phyloP scores from a whole-genome alignment of 1,140 invertebrate genomes.

The Macrostomum lignano region DNA sequence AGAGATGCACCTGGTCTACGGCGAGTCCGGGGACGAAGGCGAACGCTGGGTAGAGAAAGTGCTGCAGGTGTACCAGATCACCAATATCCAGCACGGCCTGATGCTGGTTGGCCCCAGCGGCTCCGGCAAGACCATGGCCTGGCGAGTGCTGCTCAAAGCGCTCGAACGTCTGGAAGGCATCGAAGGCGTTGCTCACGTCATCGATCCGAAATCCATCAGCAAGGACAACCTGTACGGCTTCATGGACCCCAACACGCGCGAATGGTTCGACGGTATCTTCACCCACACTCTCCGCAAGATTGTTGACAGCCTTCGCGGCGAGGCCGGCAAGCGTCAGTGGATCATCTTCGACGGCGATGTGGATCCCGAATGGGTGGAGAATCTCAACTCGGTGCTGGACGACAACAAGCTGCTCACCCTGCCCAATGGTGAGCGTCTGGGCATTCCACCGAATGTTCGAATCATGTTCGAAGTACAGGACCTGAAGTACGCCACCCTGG shows the following conservation, averaged over 20 bases:
- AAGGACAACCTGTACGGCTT: constrained; percentile 93
- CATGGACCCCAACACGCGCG: constrained; percentile 84
- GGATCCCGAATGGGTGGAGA: constrained; percentile 93
- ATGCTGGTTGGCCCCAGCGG: constrained; percentile 99
- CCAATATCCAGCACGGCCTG: constrained; percentile 82
- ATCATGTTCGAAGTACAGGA: constrained; percentile 99
- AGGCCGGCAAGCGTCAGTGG: constrained; percentile 94
- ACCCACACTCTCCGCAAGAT: constrained; percentile 83
- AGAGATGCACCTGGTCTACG: constrained; percentile 71
- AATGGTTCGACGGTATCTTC: constrained; percentile 97
- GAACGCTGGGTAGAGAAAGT: constrained; percentile 46
- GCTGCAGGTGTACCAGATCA: constrained; percentile 91
- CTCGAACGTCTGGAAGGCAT: constrained; percentile 66
- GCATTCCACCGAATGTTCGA: constrained; percentile 83
- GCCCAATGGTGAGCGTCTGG: constrained; percentile 88
- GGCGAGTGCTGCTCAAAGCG: constrained; percentile 75
- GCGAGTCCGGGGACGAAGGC: constrained; percentile 53
- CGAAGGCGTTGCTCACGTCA: constrained; percentile 90
- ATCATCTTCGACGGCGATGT: constrained; percentile 97
- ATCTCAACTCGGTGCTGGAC: constrained; percentile 84
- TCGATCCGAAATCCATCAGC: constrained; percentile 81
- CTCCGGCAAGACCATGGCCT: constrained; percentile 83
- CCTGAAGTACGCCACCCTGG: constrained; percentile 81
- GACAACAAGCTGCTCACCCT: constrained; percentile 91
- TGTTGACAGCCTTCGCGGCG: constrained; percentile 92